Conservation (phyloP, 2,888 invertebrate species). For the Cosmia trapezina region DNA sequence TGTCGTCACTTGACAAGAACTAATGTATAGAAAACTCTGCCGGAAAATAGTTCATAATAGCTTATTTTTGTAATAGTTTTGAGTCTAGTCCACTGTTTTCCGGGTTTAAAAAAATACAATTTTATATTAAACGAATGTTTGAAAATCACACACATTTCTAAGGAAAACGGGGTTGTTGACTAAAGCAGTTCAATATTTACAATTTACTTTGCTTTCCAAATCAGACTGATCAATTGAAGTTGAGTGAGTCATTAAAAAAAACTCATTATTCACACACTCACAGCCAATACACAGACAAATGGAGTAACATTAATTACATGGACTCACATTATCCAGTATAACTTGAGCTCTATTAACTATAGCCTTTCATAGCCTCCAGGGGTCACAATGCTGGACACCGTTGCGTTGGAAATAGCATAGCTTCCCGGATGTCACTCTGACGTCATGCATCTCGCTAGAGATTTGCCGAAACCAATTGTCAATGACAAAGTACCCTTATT, state of each 20-base stretch:
- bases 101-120: constrained; percentile 36
- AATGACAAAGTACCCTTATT: constrained; percentile 75
- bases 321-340: constrained; percentile 57
- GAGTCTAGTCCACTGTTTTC: constrained; percentile 12
- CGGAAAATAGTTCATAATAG: constrained; percentile 34
- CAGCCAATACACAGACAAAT: constrained; percentile 34
- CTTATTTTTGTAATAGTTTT: constrained; percentile 37
- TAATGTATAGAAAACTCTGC: constrained; percentile 49
- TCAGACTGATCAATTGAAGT: constrained; percentile 41
- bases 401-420: constrained; percentile 83
- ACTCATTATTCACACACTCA: constrained; percentile 44
- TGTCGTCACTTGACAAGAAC: constrained; percentile 46
- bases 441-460: constrained; percentile 84
- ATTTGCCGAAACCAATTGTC: constrained; percentile 77
- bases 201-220: constrained; percentile 32
- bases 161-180: constrained; percentile 1
- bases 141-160: constrained; percentile 2
- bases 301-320: constrained; percentile 50
- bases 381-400: constrained; percentile 64
- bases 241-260: constrained; percentile 58
- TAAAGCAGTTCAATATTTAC: constrained; percentile 12
- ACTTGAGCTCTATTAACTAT: constrained; percentile 48
- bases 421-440: constrained; percentile 88
- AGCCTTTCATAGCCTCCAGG: constrained; percentile 27
- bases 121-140: constrained; percentile 1